Percentiles rank a stretch among this genome's conserved stretches.
These are phyloP conservation scores for Dreissena polymorpha DNA, from an alignment of 1,140 invertebrate genomes.

Conservation along the genomic window DNA sequence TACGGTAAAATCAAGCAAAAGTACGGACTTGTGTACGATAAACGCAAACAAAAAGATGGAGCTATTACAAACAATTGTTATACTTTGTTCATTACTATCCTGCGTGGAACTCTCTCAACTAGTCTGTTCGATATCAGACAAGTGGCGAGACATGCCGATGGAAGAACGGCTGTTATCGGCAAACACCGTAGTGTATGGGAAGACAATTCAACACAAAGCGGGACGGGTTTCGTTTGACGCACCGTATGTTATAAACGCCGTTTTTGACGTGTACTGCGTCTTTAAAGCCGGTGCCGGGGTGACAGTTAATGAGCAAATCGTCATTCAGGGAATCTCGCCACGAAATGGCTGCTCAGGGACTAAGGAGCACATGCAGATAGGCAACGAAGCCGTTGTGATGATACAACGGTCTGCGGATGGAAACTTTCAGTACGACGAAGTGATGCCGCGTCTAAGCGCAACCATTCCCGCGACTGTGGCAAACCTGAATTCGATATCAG, in stretches of 20 bases:
- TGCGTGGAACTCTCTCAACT: no score
- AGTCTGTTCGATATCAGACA: slow-evolving; percentile 28
- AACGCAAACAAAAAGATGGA: no score
- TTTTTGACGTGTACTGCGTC: slow-evolving; percentile 42
- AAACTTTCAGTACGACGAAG: slow-evolving; percentile 46
- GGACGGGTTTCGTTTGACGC: background rate
- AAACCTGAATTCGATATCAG: slow-evolving; percentile 11
- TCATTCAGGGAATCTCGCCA: slow-evolving; percentile 24
- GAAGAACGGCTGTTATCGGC: slow-evolving; percentile 33
- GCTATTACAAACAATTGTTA: no score
- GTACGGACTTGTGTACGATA: no score
- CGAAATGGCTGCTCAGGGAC: slow-evolving; percentile 45
- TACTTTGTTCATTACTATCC: no score
- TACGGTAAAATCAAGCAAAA: no score
- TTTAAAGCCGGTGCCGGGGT: slow-evolving; percentile 4
- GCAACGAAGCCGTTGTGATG: slow-evolving; percentile 38
- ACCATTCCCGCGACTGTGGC: slow-evolving; percentile 22
- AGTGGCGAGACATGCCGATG: slow-evolving; percentile 19
- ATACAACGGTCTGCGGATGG: slow-evolving; percentile 19
- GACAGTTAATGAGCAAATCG: slow-evolving; percentile 20
- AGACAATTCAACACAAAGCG: slow-evolving; percentile 26
- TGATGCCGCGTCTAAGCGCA: slow-evolving; percentile 36
- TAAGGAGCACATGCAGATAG: slow-evolving; percentile 27
- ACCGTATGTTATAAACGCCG: slow-evolving; percentile 30
- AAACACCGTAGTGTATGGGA: slow-evolving; percentile 39